These are phyloP conservation scores for Erythrolamprus reginae DNA, from an alignment of 2,113 vertebrate species.

Conservation along the genomic window DNA sequence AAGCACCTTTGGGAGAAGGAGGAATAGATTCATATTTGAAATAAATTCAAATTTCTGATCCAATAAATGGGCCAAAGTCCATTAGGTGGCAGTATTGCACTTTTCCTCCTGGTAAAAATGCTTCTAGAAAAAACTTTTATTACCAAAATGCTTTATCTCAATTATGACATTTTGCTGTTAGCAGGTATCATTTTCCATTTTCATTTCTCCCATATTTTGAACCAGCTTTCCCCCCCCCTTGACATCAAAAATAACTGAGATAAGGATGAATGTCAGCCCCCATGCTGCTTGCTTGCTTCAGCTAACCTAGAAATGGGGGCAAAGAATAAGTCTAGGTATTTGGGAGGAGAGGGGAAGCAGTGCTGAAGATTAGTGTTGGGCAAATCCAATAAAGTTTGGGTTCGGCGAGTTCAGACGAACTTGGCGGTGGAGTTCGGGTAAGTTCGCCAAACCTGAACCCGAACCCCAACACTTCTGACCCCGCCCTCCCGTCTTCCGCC, in stretches of 20 bases:
- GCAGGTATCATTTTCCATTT: not conserved
- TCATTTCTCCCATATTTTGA: not conserved
- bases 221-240: not conserved
- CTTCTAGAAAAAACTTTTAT: not conserved
- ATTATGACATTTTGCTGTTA: not conserved
- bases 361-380: too few relatives aligned
- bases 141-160: not conserved
- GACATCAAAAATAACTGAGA: too few relatives aligned
- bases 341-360: too few relatives aligned
- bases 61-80: not conserved
- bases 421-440: too few relatives aligned
- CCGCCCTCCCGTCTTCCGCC: too few relatives aligned
- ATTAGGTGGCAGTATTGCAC: constrained; percentile 4
- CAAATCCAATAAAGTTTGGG: too few relatives aligned
- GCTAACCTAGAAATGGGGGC: too few relatives aligned
- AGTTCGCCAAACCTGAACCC: too few relatives aligned
- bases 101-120: not conserved
- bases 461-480: too few relatives aligned
- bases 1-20: not conserved
- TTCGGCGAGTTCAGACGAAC: too few relatives aligned
- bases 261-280: not conserved
- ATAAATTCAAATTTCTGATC: not conserved
- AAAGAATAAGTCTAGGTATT: too few relatives aligned
- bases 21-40: not conserved
- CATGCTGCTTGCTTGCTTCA: too few relatives aligned